phyloP scores from a whole-genome alignment of 2,113 vertebrate species.

The Tachysurus vachellii region DNA sequence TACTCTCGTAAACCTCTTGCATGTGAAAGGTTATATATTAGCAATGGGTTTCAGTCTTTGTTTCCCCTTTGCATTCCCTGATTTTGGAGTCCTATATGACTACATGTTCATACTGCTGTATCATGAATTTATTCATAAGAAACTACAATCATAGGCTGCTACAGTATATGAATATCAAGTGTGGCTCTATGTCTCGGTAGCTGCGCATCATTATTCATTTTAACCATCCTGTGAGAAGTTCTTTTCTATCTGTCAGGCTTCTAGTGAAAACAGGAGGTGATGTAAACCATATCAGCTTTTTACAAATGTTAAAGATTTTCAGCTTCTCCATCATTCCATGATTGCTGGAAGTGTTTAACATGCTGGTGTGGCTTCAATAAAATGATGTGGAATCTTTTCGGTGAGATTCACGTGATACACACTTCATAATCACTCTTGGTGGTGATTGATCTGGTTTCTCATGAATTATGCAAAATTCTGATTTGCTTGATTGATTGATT shows the following conservation, averaged over 20 bases:
- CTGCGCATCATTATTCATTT: not conserved
- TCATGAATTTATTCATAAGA: conserved; percentile 12
- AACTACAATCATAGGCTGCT: not conserved
- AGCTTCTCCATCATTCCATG: not conserved
- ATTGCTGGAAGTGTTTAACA: not conserved
- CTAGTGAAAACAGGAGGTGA: not conserved
- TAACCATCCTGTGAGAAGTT: not conserved
- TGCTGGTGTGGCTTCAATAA: not conserved
- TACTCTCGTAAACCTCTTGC: not conserved
- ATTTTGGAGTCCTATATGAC: not conserved
- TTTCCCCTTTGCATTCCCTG: not conserved
- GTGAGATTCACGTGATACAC: not conserved
- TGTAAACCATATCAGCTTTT: not conserved
- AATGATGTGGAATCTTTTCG: not conserved
- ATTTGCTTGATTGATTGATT: not conserved
- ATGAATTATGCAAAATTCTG: not conserved
- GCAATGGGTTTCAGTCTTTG: not conserved
- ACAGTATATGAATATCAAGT: conserved; percentile 5
- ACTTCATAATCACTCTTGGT: not conserved
- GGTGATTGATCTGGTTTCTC: not conserved
- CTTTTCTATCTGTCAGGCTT: not conserved
- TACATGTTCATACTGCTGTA: not conserved
- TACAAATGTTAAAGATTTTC: not conserved
- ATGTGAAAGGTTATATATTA: not conserved
- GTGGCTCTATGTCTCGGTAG: not conserved